Evolutionary conservation across 2,113 vertebrate species (phyloP).

Genomic region (Grammomys dolichurus): DNA sequence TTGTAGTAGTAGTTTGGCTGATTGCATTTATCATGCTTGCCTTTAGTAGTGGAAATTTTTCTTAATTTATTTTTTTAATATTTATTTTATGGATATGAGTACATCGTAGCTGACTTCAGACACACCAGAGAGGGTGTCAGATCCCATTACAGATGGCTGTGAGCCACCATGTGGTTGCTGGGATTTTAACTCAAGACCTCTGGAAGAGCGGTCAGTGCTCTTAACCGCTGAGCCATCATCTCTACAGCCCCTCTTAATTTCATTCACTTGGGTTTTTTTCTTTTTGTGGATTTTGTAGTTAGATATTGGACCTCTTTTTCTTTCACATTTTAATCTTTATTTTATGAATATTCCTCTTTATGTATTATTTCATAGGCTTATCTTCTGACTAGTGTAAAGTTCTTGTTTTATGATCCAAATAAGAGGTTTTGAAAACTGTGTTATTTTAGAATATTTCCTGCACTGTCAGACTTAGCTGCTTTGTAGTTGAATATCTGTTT

Average conservation of each 20-base stretch:
- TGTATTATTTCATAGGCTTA: background rate
- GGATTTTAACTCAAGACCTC: too few species aligned
- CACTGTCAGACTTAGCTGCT: background rate
- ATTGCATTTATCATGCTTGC: constrained; percentile 9
- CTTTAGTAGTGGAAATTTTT: constrained; percentile 4
- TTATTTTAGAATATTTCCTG: background rate
- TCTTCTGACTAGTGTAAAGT: constrained; percentile 24
- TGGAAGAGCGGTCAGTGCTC: too few species aligned
- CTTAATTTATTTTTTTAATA: background rate
- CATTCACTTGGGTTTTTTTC: background rate
- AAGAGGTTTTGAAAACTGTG: constrained; percentile 32
- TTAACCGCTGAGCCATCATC: too few species aligned
- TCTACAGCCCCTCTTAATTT: background rate
- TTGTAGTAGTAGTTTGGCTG: background rate
- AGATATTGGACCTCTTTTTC: background rate
- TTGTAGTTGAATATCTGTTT: background rate
- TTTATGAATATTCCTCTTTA: constrained; percentile 1
- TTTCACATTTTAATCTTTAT: constrained; percentile 27
- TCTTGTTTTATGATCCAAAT: constrained; percentile 44
- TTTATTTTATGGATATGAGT: too few species aligned
- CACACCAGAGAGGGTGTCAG: too few species aligned
- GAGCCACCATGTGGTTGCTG: too few species aligned
- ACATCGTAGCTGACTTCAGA: too few species aligned
- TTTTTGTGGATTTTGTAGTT: constrained; percentile 16
- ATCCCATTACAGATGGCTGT: too few species aligned